Conservation (phyloP, 1,140 invertebrate species). For the Ceratosolen solmsi region DNA sequence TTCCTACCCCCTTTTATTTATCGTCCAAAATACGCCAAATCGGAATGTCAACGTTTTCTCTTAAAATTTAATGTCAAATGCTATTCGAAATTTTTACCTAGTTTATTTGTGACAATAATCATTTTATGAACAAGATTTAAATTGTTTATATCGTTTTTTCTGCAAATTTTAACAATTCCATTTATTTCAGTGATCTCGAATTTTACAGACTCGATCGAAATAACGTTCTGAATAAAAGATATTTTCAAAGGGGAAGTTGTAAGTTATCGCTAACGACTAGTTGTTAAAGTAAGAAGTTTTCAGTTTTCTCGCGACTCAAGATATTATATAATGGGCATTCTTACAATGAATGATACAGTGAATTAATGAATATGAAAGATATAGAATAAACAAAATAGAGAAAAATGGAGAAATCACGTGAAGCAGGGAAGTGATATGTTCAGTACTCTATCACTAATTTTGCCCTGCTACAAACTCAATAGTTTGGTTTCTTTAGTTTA, state of each 20-base stretch:
- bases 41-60: conserved; percentile 39
- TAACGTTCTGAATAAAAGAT: conserved; percentile 12
- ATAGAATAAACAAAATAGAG: conserved; percentile 8
- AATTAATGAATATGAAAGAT: conserved; percentile 37
- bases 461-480: conserved; percentile 39
- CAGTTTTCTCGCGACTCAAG: conserved; percentile 30
- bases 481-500: conserved; percentile 30
- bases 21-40: conserved; percentile 41
- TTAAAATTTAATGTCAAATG: conserved; percentile 40
- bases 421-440: conserved; percentile 51
- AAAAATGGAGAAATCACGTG: conserved; percentile 23
- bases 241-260: conserved; percentile 38
- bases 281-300: conserved; percentile 45
- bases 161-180: conserved; percentile 28
- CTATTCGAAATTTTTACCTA: conserved; percentile 36
- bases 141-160: conserved; percentile 25
- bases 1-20: conserved; percentile 25
- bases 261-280: conserved; percentile 50
- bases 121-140: conserved; percentile 34
- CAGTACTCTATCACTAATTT: conserved; percentile 47
- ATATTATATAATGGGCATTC: conserved; percentile 29
- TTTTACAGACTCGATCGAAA: conserved; percentile 21
- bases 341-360: conserved; percentile 30
- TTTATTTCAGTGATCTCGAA: conserved; percentile 32
- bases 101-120: conserved; percentile 37